Conservation (phyloP, 2,797 vertebrate genomes). For the Squalus acanthias region DNA sequence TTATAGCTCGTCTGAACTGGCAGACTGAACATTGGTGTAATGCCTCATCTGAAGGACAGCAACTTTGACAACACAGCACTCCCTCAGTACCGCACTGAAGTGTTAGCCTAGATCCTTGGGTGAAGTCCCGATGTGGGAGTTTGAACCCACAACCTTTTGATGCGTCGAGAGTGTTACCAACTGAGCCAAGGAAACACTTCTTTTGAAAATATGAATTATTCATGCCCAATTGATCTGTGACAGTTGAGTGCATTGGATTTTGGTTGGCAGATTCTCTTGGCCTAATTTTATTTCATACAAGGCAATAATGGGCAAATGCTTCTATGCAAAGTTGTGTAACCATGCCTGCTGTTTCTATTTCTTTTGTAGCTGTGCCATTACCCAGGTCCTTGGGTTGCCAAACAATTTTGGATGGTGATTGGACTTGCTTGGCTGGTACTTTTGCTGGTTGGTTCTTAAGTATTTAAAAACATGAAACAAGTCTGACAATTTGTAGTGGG, state of each 20-base stretch:
- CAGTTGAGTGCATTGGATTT: constrained; percentile 28
- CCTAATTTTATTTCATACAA: constrained; percentile 33
- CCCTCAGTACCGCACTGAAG: background rate
- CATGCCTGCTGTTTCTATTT: constrained; percentile 37
- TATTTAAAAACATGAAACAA: constrained; percentile 86
- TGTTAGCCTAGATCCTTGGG: background rate
- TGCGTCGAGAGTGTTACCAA: background rate
- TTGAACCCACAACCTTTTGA: background rate
- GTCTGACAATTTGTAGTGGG: constrained; percentile 86
- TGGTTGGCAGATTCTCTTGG: constrained; percentile 1
- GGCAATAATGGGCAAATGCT: constrained; percentile 33
- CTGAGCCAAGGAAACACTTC: constrained; percentile 18
- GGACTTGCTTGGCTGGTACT: constrained; percentile 7
- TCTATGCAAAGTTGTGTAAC: constrained; percentile 37
- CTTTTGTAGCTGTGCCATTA: constrained; percentile 27
- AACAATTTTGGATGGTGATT: constrained; percentile 28
- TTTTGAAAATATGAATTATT: constrained; percentile 28
- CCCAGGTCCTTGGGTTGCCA: constrained; percentile 26
- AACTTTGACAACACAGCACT: background rate
- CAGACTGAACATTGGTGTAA: background rate
- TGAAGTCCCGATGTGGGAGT: background rate
- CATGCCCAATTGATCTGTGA: constrained; percentile 32
- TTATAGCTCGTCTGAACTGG: background rate
- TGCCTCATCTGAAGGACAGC: background rate
- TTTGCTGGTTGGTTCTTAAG: constrained; percentile 53